Percentiles rank a stretch among this genome's conserved stretches.
These are phyloP conservation scores for Sphaerodactylus townsendi DNA, from an alignment of 2,113 vertebrate species.

Conservation along the genomic window DNA sequence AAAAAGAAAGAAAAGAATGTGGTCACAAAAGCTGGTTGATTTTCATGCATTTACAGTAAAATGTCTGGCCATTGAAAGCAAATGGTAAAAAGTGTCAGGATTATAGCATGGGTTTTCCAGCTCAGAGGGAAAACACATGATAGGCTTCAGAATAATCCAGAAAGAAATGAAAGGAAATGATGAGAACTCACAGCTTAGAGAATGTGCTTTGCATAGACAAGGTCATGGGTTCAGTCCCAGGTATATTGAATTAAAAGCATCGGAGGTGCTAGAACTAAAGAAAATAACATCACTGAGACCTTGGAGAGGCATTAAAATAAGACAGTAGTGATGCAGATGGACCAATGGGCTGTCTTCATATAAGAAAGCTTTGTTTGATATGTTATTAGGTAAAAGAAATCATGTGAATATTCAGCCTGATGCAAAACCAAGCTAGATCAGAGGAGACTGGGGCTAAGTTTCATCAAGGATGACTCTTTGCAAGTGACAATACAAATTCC, in stretches of 20 bases:
- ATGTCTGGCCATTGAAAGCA: background rate
- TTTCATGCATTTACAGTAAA: constrained; percentile 25
- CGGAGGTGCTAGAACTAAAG: background rate
- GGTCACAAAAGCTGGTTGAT: background rate
- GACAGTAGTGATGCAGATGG: no score
- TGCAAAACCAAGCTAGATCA: background rate
- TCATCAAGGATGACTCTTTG: background rate
- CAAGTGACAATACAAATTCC: no score
- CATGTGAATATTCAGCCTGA: background rate
- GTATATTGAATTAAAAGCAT: background rate
- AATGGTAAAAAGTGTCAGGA: background rate
- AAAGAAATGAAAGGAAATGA: background rate
- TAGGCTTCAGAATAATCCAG: background rate
- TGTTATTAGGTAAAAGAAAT: background rate
- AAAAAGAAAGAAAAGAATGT: background rate
- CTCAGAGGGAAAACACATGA: background rate
- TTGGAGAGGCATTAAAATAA: no score
- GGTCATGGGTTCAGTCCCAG: background rate
- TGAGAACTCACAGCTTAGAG: background rate
- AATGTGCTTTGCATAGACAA: background rate
- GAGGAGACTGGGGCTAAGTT: background rate
- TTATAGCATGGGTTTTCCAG: constrained; percentile 3
- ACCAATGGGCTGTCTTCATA: background rate
- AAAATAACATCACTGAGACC: no score
- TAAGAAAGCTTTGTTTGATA: background rate